phyloP scores from a whole-genome alignment of 2,797 vertebrate species.

The Coreius guichenoti region DNA sequence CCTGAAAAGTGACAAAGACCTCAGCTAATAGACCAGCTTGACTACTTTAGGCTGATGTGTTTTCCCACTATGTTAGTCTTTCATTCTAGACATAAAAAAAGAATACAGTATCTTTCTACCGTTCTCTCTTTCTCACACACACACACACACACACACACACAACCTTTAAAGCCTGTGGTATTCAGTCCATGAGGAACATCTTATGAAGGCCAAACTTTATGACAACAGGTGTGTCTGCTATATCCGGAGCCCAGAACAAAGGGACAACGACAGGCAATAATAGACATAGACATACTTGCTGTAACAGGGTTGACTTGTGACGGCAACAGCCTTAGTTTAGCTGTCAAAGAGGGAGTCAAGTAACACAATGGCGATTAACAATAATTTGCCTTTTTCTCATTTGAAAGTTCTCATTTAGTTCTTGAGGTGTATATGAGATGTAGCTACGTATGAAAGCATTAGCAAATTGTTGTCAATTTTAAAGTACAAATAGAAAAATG shows the following conservation, averaged over 20 bases:
- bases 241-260: slow-evolving; percentile 56
- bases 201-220: slow-evolving; percentile 57
- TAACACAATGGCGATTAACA: slow-evolving; percentile 29
- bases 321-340: slow-evolving; percentile 26
- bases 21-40: neutral
- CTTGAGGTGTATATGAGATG: neutral
- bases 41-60: neutral
- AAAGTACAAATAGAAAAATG: neutral
- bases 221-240: slow-evolving; percentile 66
- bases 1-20: neutral
- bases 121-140: slow-evolving; percentile 10
- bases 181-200: slow-evolving; percentile 49
- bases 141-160: slow-evolving; percentile 10
- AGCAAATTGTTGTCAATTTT: neutral
- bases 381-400: neutral
- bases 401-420: neutral
- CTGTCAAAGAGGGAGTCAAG: neutral
- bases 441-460: neutral
- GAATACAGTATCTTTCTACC: neutral
- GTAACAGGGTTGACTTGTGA: neutral
- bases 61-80: neutral
- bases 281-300: slow-evolving; percentile 2
- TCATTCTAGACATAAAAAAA: neutral
- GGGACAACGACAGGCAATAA: slow-evolving; percentile 46
- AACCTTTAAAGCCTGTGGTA: slow-evolving; percentile 43